phyloP scores from a whole-genome alignment of 2,113 vertebrate species.

The Pontoporia blainvillei region DNA sequence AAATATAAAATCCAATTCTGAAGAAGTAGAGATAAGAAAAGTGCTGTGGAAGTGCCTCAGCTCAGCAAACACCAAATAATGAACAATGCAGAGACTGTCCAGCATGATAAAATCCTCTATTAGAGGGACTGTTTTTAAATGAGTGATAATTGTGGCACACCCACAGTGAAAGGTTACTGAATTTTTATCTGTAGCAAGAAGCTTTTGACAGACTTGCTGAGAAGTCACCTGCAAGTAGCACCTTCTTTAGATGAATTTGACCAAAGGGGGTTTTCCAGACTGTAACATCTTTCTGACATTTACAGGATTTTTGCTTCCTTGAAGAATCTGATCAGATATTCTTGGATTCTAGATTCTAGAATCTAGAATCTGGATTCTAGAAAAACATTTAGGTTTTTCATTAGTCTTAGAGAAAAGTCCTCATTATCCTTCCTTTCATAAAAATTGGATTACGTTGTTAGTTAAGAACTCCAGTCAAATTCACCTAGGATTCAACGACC shows the following conservation, averaged over 20 bases:
- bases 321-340: conserved; percentile 58
- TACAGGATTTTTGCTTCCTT: conserved; percentile 27
- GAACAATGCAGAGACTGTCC: conserved; percentile 91
- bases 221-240: conserved; percentile 64
- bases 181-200: conserved; percentile 90
- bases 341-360: conserved; percentile 31
- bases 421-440: conserved; percentile 47
- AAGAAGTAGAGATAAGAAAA: conserved; percentile 91
- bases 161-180: conserved; percentile 87
- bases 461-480: conserved; percentile 29
- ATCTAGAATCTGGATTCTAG: conserved; percentile 36
- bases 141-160: conserved; percentile 95
- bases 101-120: conserved; percentile 92
- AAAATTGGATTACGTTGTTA: conserved; percentile 57
- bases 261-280: conserved; percentile 46
- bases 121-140: conserved; percentile 89
- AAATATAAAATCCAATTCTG: conserved; percentile 98
- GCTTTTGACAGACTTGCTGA: conserved; percentile 75
- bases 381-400: conserved; percentile 44
- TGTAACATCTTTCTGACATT: conserved; percentile 37
- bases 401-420: neutral
- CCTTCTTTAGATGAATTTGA: conserved; percentile 46
- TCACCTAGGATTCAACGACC: neutral
- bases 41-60: conserved; percentile 85
- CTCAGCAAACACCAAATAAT: conserved; percentile 98